Percentiles rank a stretch among this genome's conserved stretches.
These are phyloP conservation scores for Operophtera brumata DNA, from an alignment of 2,888 invertebrate genomes.

Conservation along the genomic window DNA sequence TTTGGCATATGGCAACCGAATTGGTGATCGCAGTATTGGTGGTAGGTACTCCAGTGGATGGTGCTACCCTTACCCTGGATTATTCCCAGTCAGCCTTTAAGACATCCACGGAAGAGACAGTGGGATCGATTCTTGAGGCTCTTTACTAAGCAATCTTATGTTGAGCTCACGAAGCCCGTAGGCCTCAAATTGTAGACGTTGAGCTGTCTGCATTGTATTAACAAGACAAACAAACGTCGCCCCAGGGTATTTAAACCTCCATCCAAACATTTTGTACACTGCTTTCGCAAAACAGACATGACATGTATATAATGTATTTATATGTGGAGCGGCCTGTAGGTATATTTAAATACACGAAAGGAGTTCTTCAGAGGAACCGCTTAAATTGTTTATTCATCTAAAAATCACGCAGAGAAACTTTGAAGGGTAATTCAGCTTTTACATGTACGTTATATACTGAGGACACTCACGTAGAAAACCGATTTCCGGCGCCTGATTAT, in stretches of 20 bases:
- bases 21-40: no score
- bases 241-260: neutral
- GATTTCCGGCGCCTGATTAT: neutral
- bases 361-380: conserved; percentile 7
- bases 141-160: no score
- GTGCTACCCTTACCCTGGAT: no score
- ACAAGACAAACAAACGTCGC: conserved; percentile 9
- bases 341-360: neutral
- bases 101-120: no score
- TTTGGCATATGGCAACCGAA: no score
- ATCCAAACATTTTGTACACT: conserved; percentile 1
- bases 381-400: conserved; percentile 20
- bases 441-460: conserved; percentile 10
- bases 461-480: conserved; percentile 1
- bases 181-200: no score
- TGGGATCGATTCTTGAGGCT: no score
- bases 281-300: neutral
- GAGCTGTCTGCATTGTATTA: neutral
- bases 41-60: no score
- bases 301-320: neutral
- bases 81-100: no score
- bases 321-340: neutral
- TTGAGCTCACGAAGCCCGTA: no score
- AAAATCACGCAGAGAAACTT: conserved; percentile 14
- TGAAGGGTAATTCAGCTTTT: conserved; percentile 15